Base-by-base conservation (phyloP, 2,888 invertebrate species). In the Metopia argyrocephala region DNA sequence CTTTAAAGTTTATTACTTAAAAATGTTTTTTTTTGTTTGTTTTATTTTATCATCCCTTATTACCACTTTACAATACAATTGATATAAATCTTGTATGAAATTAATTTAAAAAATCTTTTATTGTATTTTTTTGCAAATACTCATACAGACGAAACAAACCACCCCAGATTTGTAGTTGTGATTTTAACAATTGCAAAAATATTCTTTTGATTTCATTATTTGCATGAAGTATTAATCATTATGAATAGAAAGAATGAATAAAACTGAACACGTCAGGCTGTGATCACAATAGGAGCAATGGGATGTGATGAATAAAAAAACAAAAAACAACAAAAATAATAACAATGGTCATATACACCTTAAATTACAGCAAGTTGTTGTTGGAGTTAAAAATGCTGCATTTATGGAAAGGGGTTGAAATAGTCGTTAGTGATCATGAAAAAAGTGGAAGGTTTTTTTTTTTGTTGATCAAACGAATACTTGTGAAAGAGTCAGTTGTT, bases 311-410 rank as follows among this genome's bases (percentile, higher is more conserved):
- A 73, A 78, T 38, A 74, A 65, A 65, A 74, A 69, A n/a, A 25
- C 70, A 66, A 45, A 66, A 45, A 23, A 21, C 38, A 25, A 25
- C 7, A 50, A 50, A 38, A 50, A 28, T 27, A 48, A 46, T 21
- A 57, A 57, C 70, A 38, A 38, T 28, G 52, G 50, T 50, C 27
- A 45, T 69, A 46, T 75, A 64, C 82, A 83, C 83, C 83, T 83
- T 82, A 80, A 76, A 75, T 81, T 23, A 59, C 48, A 78, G 82
- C 82, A 80, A 83, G 80, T 81, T 83, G 82, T 83, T 83, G 83
- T 83, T 83, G 83, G 82, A 80, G 83, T 80, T 65, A 15, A 52
- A 27, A 31, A 46, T 38, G 54, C 71, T 54, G 52, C 18, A 45
- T 27, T 31, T 46, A 6, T 23, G 9, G 9, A 68, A 62, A 70